Evolutionary conservation across 2,113 vertebrate species (phyloP).

Genomic region (zebrafish (Danio rerio)): DNA sequence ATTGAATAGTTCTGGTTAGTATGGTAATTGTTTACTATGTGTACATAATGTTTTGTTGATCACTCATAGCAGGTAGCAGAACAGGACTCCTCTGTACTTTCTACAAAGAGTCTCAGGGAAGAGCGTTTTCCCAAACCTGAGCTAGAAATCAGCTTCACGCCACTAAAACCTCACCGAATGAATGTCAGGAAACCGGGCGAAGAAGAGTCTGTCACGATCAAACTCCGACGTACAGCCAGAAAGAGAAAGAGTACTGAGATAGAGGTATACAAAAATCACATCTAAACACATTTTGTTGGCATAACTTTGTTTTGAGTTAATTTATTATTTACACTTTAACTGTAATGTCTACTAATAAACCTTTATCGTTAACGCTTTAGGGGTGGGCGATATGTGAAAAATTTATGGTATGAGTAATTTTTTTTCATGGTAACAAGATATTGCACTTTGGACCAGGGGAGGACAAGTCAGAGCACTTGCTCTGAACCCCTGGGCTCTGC

Average conservation of each 20-base stretch:
- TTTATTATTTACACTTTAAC: no score
- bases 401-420: no score
- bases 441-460: no score
- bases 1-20: background rate
- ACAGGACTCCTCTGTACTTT: constrained; percentile 82
- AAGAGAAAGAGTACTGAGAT: constrained; percentile 88
- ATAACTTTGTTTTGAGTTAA: no score
- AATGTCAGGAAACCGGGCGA: constrained; percentile 79
- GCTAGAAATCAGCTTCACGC: constrained; percentile 80
- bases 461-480: no score
- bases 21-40: background rate
- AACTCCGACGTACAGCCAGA: constrained; percentile 70
- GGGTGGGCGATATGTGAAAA: no score
- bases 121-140: constrained; percentile 84
- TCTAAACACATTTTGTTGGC: background rate
- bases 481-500: no score
- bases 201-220: constrained; percentile 74
- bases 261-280: constrained; percentile 71
- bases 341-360: no score
- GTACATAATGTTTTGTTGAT: constrained; percentile 22
- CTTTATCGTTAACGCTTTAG: no score
- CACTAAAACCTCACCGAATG: constrained; percentile 80
- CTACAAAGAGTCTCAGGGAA: constrained; percentile 72
- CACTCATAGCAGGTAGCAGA: constrained; percentile 49
- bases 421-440: no score